Evolutionary conservation across 2,113 vertebrate genomes (phyloP), one percentile per base, ranked within the genome.

Genomic region (Perca flavescens): DNA sequence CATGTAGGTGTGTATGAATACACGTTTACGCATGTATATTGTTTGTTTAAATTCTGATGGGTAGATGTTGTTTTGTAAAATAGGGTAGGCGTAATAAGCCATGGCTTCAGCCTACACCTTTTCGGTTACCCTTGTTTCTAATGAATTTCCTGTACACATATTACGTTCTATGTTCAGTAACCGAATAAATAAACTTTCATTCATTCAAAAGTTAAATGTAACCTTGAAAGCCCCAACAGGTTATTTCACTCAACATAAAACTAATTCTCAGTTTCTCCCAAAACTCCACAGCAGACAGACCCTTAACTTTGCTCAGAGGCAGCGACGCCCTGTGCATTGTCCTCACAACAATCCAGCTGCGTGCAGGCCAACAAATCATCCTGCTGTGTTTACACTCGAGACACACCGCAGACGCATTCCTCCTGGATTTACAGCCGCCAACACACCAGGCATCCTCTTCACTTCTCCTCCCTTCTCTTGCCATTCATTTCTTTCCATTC

Each of bases 351-450:
- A 46, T 36, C 6, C 61, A 46, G 34, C 71, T 34, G 46, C n/a
- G 14, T 54, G 22, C 65, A 69, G 60, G 53, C 75, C 69, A 17
- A 57, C 21, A 61, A 60, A 56, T 11, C 73, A 6, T 50, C 40
- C 66, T 2, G 15, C 79, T 57, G 65, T 65, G 77, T 80, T 85
- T 71, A 85, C 66, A 54, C 12, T 22, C 2, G 3, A 63, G 50
- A 47, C 52, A 47, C 52, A 1, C 17, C 60, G 2, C 25, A n/a
- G 13, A 25, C n/a, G 5, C 61, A 40, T 54, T 60, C 64, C 71
- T 58, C 28, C 66, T 43, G 66, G 28, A 34, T 75, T 80, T 61
- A 81, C 68, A 70, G 50, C 64, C 28, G 0, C 31, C 64, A 11
- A n/a, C 77, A 54, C 76, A 46, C 28, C 49, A 36, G 10, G 46